These are phyloP conservation scores for Xenus cinereus DNA, from an alignment of 2,113 vertebrate species.

Conservation along the genomic window DNA sequence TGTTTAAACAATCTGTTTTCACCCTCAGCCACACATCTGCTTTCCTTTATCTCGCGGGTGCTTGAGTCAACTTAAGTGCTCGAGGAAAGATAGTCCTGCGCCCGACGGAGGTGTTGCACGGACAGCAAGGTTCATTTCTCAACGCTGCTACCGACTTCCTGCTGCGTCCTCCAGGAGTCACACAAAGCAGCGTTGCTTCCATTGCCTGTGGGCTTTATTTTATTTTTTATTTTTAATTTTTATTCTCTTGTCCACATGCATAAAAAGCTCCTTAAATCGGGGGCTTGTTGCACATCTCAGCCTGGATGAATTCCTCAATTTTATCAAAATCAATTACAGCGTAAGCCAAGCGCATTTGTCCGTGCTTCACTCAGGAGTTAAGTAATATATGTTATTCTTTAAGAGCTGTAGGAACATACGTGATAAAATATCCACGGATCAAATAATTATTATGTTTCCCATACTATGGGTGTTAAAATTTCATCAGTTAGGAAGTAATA, in stretches of 20 bases:
- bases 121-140: neutral
- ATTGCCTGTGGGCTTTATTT: neutral
- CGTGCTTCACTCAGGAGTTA: neutral
- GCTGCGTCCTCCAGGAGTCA: neutral
- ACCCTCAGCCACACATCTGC: neutral
- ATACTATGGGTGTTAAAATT: neutral
- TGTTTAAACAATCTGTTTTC: neutral
- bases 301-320: neutral
- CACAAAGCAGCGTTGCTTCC: neutral
- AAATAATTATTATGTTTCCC: neutral
- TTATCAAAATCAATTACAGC: neutral
- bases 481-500: neutral
- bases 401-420: neutral
- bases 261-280: neutral
- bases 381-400: neutral
- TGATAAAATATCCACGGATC: neutral
- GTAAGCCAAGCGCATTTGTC: neutral
- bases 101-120: rapidly evolving
- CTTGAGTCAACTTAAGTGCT: neutral
- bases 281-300: neutral
- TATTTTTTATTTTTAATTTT: neutral
- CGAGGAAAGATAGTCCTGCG: neutral
- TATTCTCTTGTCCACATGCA: neutral
- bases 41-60: neutral
- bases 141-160: neutral